Evolutionary conservation across 2,113 vertebrate species (phyloP), one percentile per base, ranked within the genome.

Genomic region (Hylia prasina): DNA sequence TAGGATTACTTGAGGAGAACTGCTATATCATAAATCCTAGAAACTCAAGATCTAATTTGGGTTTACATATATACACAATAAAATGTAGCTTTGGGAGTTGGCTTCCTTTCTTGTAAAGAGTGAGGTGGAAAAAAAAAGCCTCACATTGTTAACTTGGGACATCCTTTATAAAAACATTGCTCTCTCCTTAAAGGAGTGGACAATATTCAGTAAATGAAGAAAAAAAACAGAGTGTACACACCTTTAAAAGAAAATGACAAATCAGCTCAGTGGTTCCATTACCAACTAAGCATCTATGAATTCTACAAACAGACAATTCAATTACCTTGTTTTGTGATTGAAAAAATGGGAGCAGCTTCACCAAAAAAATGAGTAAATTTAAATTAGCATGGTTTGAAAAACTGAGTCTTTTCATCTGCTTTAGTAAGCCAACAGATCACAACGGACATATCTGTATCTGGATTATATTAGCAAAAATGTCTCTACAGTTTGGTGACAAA

Each of bases 331-430:
- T 87, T 82, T 91, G 51, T 21, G 39, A 60, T 0, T 94, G 73
- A 77, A 85, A 92, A 82, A 82, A 61, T 56, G 24, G 77, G 16
- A 96, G 56, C 51, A 93, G 72, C 68, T 94, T 95, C n/a, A 93
- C 31, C 35, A 65, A 79, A 82, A 85, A 83, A 65, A 57, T 10
- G 4, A 83, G 58, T 71, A 89, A 47, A 37, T 56, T 95, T 68
- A 70, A 64, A 89, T 63, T 42, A 83, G 15, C 3, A 1, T 24
- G 18, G 33, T 48, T 70, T 35, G 31, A 83, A 66, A 80, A 53
- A 13, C 8, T 20, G 15, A 58, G 10, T 51, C n/a, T 63, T 89
- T 65, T 61, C 7, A 31, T 40, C 33, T 71, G 54, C 40, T 80
- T 89, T 61, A n/a, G 15, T 51, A 91, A 61, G 20, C 25, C 22